Percentiles rank a stretch among this genome's conserved stretches.
Evolutionary conservation across 1,140 invertebrate species (phyloP).

Genomic region (Pygmarrhopalites habei): DNA sequence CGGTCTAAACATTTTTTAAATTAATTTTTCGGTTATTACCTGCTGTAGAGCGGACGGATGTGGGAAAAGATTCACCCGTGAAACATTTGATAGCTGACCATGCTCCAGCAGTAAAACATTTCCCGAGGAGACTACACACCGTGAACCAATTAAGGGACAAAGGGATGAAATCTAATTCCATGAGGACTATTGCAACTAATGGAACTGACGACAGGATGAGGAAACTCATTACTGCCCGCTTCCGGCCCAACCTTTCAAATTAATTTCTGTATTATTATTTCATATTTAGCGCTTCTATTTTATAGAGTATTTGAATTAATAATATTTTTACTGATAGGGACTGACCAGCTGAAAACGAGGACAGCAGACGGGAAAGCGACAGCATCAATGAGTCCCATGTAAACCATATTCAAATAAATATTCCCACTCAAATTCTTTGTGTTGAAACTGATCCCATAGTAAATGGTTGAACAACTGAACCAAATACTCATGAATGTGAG

Average conservation of each 20-base stretch:
- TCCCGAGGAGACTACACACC: too few species aligned
- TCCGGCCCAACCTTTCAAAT: slow-evolving; percentile 19
- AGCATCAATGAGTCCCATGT: slow-evolving; percentile 9
- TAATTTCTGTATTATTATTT: too few species aligned
- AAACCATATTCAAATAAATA: slow-evolving; percentile 15
- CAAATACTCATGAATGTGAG: slow-evolving; percentile 12
- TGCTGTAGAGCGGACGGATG: slow-evolving; percentile 3
- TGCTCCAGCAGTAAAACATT: slow-evolving; percentile 6
- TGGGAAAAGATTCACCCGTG: slow-evolving; percentile 22
- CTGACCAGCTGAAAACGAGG: neutral
- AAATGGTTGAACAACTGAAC: slow-evolving; percentile 15
- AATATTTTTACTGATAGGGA: neutral
- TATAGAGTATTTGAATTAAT: neutral
- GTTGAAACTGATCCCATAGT: slow-evolving; percentile 24
- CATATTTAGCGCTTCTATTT: neutral
- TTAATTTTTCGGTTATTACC: too few species aligned
- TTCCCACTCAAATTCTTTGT: slow-evolving; percentile 21
- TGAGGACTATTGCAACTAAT: slow-evolving; percentile 3
- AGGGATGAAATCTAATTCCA: slow-evolving; percentile 14
- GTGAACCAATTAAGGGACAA: too few species aligned
- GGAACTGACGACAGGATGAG: neutral
- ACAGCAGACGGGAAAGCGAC: slow-evolving; percentile 2
- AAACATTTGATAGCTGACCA: slow-evolving; percentile 16
- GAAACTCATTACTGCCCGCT: slow-evolving; percentile 1
- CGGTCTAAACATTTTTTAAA: too few species aligned